phyloP scores from a whole-genome alignment of 2,888 invertebrate genomes.

The Ophioninae sp. region DNA sequence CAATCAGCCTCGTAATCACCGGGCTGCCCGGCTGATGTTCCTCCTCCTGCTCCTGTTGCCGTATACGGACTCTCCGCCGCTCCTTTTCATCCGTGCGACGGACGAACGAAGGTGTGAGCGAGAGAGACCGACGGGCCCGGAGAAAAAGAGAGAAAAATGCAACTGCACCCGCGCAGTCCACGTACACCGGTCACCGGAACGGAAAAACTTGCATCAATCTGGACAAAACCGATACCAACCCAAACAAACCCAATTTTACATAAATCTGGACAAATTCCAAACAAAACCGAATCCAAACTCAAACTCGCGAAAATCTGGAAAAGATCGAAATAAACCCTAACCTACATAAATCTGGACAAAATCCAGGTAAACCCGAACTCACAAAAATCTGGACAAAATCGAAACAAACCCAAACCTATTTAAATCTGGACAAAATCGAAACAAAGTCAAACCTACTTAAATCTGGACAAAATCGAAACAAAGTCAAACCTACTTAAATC shows the following conservation, averaged over 20 bases:
- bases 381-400: background rate
- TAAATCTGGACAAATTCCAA: too few relatives aligned
- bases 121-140: background rate
- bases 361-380: background rate
- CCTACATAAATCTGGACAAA: background rate
- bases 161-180: conserved; percentile 49
- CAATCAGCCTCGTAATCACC: conserved; percentile 81
- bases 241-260: too few relatives aligned
- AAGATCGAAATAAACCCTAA: too few relatives aligned
- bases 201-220: conserved; percentile 10
- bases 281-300: too few relatives aligned
- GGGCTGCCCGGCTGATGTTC: conserved; percentile 71
- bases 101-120: background rate
- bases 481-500: background rate
- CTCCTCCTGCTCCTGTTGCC: conserved; percentile 47
- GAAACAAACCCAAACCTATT: too few relatives aligned
- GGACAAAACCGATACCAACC: background rate
- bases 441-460: too few relatives aligned
- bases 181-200: conserved; percentile 32
- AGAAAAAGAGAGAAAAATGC: conserved; percentile 32
- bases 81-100: conserved; percentile 39
- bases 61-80: conserved; percentile 47
- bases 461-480: too few relatives aligned
- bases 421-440: background rate
- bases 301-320: too few relatives aligned